Evolutionary conservation across 1,140 invertebrate species (phyloP), one percentile per base, ranked within the genome.

Genomic region (Helicorthomorpha holstii): DNA sequence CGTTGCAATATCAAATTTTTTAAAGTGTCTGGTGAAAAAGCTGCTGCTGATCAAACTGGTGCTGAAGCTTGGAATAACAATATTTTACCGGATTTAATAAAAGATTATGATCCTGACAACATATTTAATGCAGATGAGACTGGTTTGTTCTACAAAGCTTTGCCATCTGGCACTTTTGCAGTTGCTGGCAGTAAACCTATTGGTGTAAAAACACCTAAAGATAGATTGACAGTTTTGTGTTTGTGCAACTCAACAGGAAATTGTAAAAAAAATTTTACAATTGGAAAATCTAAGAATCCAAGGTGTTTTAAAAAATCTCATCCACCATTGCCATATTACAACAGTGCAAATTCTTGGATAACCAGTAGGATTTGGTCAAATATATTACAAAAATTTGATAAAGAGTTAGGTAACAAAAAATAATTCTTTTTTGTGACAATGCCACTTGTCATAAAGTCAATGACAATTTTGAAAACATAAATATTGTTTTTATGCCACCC

Each of bases 31-130:
- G 55, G 57, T 0, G 60, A 63, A 53, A 27, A 24, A 22, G 48
- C 50, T 12, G 48, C 25, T 43, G 58, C 59, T 14, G 49, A 58
- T 22, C 12, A n/a, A 1, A 19, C 16, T n/a, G 7, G 22, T 47
- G 29, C 27, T 14, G 27, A 16, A 24, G 34, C 52, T n/a, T 49
- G 50, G 41, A 55, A 38, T 23, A 19, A 41, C 1, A 44, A 27
- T 21, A 24, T 55, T 21, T 44, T 41, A 2, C 22, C 51, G 25
- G 27, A 63, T 26, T 27, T 59, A 24, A 47, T 55, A 43, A 51
- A 22, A 22, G 25, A 12, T 60, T 7, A 71, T 69, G 58, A 49
- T 29, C 58, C 61, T n/a, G 4, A 48, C 10, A 49, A 63, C 43
- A 56, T 63, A 24, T 61, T 48, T 49, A 61, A 63, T 48, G 49